Evolutionary conservation across 2,888 invertebrate species (phyloP), one percentile per base, ranked within the genome.

Genomic region (Bombylius major): DNA sequence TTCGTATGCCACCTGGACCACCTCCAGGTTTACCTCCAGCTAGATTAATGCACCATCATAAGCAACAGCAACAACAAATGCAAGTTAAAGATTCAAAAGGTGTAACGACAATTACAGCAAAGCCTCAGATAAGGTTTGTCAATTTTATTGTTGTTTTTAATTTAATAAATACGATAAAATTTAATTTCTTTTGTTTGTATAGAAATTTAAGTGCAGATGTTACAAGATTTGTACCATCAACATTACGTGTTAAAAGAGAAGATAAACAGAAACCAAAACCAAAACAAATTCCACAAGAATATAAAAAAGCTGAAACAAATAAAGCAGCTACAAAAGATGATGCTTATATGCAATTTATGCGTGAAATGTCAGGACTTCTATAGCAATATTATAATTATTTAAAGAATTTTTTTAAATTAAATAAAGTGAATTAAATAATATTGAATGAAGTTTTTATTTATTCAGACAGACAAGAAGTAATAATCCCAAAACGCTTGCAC

Each of bases 341-440:
- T 70, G 98, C 97, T 12, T 99, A 99, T 68, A 88, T 94, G 79
- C 92, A 94, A 72, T 99, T 99, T 71, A 97, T 99, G 96, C 87
- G 87, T 71, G 98, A 99, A 77, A 95, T 99, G 93, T 88, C 95
- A 69, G 93, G 89, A 52, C 77, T 98, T 36, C 78, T 98, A 70
- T 95, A 82, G 62, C 61, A 56, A 50, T 61, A 23, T 23, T 23
- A 23, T 23, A 23, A 23, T 23, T 23, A 23, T 23, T 23, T 23
- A 23, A 23, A 53, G n/a, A 47, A 62, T 47, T 47, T 47, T 31
- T 32, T 3, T 31, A 47, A 47, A 47, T 7, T 46, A 23, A 7
- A 14, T n/a, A 46, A n/a, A 14, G n/a, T 14, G 12, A 23, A 7
- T 46, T 46, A 46, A 12, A 46, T 46, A 46, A 23, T 23, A 23